Evolutionary conservation across 2,888 invertebrate genomes (phyloP).

Genomic region (Blastobasis lacticolella): DNA sequence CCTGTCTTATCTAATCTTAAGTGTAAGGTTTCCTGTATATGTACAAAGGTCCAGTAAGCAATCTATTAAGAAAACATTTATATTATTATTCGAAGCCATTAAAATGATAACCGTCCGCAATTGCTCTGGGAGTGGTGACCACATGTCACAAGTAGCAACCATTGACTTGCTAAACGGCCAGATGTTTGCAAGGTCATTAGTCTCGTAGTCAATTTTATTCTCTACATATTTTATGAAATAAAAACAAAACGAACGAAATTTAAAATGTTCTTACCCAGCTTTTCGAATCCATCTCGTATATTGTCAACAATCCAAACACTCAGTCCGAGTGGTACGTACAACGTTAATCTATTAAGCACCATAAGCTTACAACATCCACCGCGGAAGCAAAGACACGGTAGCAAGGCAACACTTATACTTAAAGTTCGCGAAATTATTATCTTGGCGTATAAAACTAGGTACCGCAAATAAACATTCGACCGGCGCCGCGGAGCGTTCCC

Average conservation of each 20-base stretch:
- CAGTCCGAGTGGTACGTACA: neutral
- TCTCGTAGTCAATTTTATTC: slow-evolving; percentile 27
- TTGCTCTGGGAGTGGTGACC: slow-evolving; percentile 50
- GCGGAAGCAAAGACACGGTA: slow-evolving; percentile 71
- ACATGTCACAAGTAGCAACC: slow-evolving; percentile 53
- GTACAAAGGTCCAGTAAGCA: too few relatives aligned
- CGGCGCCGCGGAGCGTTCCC: slow-evolving; percentile 32
- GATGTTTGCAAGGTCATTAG: slow-evolving; percentile 56
- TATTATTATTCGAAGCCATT: slow-evolving; percentile 16
- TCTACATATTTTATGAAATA: neutral
- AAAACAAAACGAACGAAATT: neutral
- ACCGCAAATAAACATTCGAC: slow-evolving; percentile 40
- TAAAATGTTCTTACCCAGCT: neutral
- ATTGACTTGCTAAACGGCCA: slow-evolving; percentile 52
- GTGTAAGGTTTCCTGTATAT: too few relatives aligned
- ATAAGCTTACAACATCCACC: slow-evolving; percentile 56
- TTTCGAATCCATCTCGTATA: neutral
- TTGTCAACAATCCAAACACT: neutral
- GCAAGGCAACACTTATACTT: slow-evolving; percentile 70
- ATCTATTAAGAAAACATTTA: neutral
- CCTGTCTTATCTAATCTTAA: neutral
- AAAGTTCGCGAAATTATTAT: slow-evolving; percentile 49
- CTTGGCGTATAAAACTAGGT: slow-evolving; percentile 39
- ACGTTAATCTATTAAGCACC: slow-evolving; percentile 54
- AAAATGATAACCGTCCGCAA: slow-evolving; percentile 16